Conservation (phyloP, 2,888 invertebrate genomes). For the Cyclophora punctaria region DNA sequence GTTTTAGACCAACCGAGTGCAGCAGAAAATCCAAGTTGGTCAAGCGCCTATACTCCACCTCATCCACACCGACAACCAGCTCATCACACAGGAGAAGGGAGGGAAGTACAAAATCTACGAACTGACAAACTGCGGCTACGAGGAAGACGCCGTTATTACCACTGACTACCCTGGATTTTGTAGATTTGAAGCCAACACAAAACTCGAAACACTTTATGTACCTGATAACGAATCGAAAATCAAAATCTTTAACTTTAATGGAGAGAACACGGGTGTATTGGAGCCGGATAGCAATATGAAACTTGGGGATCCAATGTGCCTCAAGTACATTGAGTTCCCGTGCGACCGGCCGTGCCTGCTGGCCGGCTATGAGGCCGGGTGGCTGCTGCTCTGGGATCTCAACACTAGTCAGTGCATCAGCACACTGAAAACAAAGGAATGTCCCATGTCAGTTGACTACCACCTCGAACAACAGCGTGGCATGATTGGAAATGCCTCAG, state of each 20-base stretch:
- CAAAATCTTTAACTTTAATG: constrained; percentile 66
- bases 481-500: constrained; percentile 78
- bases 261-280: constrained; percentile 54
- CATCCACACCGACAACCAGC: constrained; percentile 74
- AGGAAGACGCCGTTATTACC: constrained; percentile 71
- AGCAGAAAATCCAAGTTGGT: constrained; percentile 79
- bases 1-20: constrained; percentile 81
- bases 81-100: constrained; percentile 85
- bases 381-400: constrained; percentile 82
- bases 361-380: constrained; percentile 84
- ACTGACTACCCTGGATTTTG: constrained; percentile 82
- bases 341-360: constrained; percentile 73
- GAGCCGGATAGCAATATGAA: constrained; percentile 50
- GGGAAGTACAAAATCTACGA: constrained; percentile 81
- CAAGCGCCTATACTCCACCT: constrained; percentile 78
- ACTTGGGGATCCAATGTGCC: constrained; percentile 79
- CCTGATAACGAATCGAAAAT: constrained; percentile 77
- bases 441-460: constrained; percentile 83
- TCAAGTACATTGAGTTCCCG: constrained; percentile 69
- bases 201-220: constrained; percentile 78
- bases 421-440: constrained; percentile 75
- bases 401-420: constrained; percentile 74
- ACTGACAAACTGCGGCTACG: constrained; percentile 75
- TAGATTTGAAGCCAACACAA: constrained; percentile 76
- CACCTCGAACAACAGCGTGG: constrained; percentile 79